Conservation (phyloP, 1,140 invertebrate genomes). For the Monochamus saltuarius region DNA sequence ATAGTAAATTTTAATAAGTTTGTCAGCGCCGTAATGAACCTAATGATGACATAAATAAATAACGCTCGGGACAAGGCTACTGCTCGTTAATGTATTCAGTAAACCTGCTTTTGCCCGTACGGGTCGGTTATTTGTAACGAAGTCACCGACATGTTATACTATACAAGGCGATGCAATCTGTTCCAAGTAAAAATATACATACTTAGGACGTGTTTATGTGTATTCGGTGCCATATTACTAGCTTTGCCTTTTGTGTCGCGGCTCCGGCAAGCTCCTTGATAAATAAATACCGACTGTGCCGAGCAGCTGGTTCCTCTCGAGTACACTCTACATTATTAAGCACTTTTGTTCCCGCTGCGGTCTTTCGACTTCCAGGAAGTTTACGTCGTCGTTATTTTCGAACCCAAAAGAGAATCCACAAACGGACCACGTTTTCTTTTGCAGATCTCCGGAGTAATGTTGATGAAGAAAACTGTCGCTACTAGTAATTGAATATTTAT, state of each 20-base stretch:
- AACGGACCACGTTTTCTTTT: too few relatives aligned
- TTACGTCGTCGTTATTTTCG: too few relatives aligned
- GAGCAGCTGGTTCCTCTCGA: too few relatives aligned
- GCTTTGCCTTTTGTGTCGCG: slow-evolving; percentile 8
- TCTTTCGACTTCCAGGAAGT: too few relatives aligned
- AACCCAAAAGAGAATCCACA: too few relatives aligned
- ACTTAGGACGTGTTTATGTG: slow-evolving; percentile 20
- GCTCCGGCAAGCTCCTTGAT: too few relatives aligned
- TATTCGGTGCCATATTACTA: slow-evolving; percentile 19
- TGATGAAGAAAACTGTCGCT: too few relatives aligned
- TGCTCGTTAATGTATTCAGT: slow-evolving; percentile 24
- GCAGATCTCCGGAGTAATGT: too few relatives aligned
- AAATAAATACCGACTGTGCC: too few relatives aligned
- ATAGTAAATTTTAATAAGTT: slow-evolving; percentile 18
- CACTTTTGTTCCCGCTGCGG: too few relatives aligned
- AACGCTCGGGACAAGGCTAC: slow-evolving; percentile 23
- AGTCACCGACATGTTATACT: slow-evolving; percentile 24
- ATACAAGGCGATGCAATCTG: slow-evolving; percentile 26
- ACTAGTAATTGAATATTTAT: too few relatives aligned
- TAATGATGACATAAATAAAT: slow-evolving; percentile 26
- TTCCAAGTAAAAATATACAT: slow-evolving; percentile 24
- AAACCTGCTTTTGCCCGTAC: slow-evolving; percentile 24
- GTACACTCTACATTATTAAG: too few relatives aligned
- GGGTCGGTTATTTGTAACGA: slow-evolving; percentile 23
- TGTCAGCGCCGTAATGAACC: slow-evolving; percentile 18